Evolutionary conservation across 2,113 vertebrate genomes (phyloP).

Genomic region (Vidua chalybeata): DNA sequence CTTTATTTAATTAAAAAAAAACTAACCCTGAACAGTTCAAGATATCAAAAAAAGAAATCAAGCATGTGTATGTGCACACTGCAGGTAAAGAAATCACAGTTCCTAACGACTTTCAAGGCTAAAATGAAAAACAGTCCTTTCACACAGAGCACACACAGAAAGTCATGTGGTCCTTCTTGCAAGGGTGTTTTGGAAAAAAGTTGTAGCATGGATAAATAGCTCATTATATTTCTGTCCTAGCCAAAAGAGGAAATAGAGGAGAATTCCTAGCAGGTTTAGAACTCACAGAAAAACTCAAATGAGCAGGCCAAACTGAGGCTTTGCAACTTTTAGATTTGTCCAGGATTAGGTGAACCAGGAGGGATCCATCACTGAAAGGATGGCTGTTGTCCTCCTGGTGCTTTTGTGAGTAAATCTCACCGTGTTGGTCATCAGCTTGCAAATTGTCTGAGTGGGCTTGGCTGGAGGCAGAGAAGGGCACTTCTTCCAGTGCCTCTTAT

Average conservation of each 20-base stretch:
- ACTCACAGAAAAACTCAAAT: neutral
- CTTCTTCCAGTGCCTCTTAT: neutral
- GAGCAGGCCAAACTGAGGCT: fast-evolving
- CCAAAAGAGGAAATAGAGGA: neutral
- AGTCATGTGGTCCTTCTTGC: neutral
- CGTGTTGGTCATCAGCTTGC: fast-evolving
- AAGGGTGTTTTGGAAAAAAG: neutral
- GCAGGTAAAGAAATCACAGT: neutral
- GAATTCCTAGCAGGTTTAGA: neutral
- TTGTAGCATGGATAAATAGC: neutral
- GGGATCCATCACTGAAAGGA: neutral
- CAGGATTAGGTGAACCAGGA: neutral
- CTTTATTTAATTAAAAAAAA: neutral
- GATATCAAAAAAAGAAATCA: neutral
- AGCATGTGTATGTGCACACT: neutral
- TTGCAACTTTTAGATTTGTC: neutral
- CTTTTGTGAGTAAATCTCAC: neutral
- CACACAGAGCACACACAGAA: neutral
- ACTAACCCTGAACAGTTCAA: neutral
- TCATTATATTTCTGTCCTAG: neutral
- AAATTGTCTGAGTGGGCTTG: neutral
- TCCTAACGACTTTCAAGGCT: neutral
- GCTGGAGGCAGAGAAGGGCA: neutral
- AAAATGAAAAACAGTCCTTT: neutral
- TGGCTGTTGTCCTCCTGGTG: neutral